A percentile compares a stretch with the other conserved stretches of the same genome.
Conservation (phyloP, 2,113 vertebrate species). For the Turdus rufiventris region DNA sequence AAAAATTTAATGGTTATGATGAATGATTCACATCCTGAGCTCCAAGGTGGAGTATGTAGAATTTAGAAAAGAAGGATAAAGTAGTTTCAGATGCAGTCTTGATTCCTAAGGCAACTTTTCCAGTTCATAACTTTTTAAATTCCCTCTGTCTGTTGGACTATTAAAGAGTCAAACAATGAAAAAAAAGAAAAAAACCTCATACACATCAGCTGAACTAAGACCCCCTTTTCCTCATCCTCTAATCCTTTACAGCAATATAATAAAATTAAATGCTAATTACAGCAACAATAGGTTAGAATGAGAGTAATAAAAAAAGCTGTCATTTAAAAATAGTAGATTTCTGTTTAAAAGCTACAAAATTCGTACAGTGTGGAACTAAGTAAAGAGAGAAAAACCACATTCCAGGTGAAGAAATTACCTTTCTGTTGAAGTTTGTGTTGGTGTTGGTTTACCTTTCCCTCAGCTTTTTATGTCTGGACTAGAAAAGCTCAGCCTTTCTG, state of each 20-base stretch:
- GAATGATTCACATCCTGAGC: not conserved
- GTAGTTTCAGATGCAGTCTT: not conserved
- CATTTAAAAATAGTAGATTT: not conserved
- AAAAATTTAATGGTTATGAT: not conserved
- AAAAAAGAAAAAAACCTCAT: not conserved
- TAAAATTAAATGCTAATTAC: not conserved
- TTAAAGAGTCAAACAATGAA: not conserved
- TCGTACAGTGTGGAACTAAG: not conserved
- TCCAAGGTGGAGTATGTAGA: not conserved
- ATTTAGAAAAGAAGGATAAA: not conserved
- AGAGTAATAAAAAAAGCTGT: not conserved
- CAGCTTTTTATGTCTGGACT: not conserved
- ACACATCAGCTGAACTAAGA: not conserved
- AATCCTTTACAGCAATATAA: not conserved
- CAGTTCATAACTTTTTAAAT: not conserved
- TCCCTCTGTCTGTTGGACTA: not conserved
- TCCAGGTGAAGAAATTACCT: not conserved
- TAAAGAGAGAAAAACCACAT: not conserved
- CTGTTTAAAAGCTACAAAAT: not conserved
- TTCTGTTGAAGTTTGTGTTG: not conserved
- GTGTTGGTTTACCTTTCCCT: not conserved
- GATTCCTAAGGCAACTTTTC: not conserved
- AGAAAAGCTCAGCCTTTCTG: not conserved
- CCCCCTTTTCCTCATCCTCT: not conserved
- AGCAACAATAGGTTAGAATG: not conserved